Conservation (phyloP, 2,113 vertebrate genomes). For the Struthio camelus region DNA sequence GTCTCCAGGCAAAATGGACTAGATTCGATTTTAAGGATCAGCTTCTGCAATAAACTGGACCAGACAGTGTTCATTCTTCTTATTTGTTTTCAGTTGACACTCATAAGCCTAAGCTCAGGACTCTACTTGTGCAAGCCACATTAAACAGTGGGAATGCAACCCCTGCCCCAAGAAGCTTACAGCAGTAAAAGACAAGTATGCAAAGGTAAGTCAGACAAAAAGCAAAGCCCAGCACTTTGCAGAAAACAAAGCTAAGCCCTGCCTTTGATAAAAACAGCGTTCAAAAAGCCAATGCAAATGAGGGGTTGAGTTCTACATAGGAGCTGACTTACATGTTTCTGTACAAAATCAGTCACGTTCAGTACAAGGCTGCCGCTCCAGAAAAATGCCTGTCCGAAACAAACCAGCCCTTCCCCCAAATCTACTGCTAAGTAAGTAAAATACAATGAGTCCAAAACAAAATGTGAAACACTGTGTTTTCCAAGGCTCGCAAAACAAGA, state of each 20-base stretch:
- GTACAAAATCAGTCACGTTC: background rate
- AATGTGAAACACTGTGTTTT: conserved; percentile 2
- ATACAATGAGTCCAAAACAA: conserved; percentile 27
- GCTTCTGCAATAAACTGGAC: conserved; percentile 32
- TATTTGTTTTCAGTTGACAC: conserved; percentile 50
- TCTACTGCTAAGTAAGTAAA: conserved; percentile 52
- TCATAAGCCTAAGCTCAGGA: conserved; percentile 22
- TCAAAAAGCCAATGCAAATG: conserved; percentile 15
- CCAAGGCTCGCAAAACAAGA: conserved; percentile 4
- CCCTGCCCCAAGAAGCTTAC: conserved; percentile 34
- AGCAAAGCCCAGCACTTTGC: background rate
- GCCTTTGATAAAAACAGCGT: background rate
- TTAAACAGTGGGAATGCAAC: conserved; percentile 50
- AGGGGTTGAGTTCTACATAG: background rate
- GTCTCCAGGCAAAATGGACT: conserved; percentile 29
- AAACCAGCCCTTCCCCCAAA: background rate
- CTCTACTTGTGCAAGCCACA: conserved; percentile 22
- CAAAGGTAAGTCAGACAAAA: conserved; percentile 32
- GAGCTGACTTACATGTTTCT: background rate
- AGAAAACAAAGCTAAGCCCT: background rate
- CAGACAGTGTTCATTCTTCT: conserved; percentile 44
- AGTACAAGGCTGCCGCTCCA: background rate
- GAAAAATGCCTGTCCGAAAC: background rate
- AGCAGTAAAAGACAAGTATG: background rate
- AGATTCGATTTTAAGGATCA: conserved; percentile 36